Evolutionary conservation across 2,888 invertebrate species (phyloP).

Genomic region (Nycteola revayana): DNA sequence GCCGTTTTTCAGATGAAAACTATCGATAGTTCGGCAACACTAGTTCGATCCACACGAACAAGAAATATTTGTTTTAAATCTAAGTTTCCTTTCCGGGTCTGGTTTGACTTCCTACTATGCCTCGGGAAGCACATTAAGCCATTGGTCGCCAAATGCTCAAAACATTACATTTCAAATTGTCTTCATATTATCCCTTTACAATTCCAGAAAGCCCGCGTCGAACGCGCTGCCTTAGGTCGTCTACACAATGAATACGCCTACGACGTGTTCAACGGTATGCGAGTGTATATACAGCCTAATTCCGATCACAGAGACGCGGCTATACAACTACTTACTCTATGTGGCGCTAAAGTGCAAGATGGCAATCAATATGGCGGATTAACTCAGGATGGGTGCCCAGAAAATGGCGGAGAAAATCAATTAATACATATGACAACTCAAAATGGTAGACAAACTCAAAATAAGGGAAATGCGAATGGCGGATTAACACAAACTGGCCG

Average conservation of each 20-base stretch:
- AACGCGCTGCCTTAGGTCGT: slow-evolving; percentile 53
- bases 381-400: slow-evolving; percentile 23
- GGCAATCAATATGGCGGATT: slow-evolving; percentile 21
- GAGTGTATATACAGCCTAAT: slow-evolving; percentile 39
- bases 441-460: slow-evolving; percentile 10
- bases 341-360: slow-evolving; percentile 50
- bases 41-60: too few relatives aligned
- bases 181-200: too few relatives aligned
- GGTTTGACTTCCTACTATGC: too few relatives aligned
- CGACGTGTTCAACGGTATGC: slow-evolving; percentile 61
- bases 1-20: too few relatives aligned
- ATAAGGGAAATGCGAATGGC: slow-evolving; percentile 15
- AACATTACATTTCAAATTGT: too few relatives aligned
- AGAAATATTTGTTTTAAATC: too few relatives aligned
- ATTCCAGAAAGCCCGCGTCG: slow-evolving; percentile 66
- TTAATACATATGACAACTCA: too few relatives aligned
- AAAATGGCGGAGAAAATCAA: slow-evolving; percentile 15
- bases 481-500: slow-evolving; percentile 4
- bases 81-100: too few relatives aligned
- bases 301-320: slow-evolving; percentile 52
- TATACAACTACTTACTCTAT: slow-evolving; percentile 47
- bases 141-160: too few relatives aligned
- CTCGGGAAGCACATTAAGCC: too few relatives aligned
- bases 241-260: slow-evolving; percentile 57
- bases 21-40: too few relatives aligned